Evolutionary conservation across 2,888 invertebrate genomes (phyloP).

Genomic region (Vanessa cardui): DNA sequence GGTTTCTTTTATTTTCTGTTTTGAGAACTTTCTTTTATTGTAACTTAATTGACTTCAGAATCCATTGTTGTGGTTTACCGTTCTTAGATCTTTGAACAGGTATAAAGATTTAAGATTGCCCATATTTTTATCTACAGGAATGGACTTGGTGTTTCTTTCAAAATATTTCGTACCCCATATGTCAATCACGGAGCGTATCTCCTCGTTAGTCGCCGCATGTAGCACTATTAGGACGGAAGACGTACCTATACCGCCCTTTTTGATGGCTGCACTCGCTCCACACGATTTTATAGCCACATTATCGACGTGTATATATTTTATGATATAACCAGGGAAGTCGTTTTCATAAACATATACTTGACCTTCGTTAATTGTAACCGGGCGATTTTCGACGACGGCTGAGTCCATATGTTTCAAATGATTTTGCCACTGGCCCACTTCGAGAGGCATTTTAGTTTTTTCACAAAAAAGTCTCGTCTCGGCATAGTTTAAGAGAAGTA

Average conservation of each 20-base stretch:
- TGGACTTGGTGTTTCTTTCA: constrained; percentile 19
- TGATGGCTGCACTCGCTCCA: constrained; percentile 62
- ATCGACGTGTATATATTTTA: constrained; percentile 68
- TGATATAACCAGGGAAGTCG: constrained; percentile 60
- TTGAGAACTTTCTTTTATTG: background rate
- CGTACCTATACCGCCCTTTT: constrained; percentile 59
- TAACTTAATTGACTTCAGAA: constrained; percentile 5
- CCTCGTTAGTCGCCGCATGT: constrained; percentile 60
- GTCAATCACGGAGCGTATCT: constrained; percentile 69
- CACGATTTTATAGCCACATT: constrained; percentile 67
- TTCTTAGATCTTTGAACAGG: constrained; percentile 52
- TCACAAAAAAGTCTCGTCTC: constrained; percentile 57
- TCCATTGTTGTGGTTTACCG: constrained; percentile 60
- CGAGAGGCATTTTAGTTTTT: constrained; percentile 59
- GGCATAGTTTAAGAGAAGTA: constrained; percentile 36
- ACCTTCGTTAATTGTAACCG: constrained; percentile 62
- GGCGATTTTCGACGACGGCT: constrained; percentile 63
- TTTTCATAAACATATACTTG: constrained; percentile 73
- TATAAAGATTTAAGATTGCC: constrained; percentile 54
- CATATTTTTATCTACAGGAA: constrained; percentile 30
- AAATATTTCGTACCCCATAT: constrained; percentile 62
- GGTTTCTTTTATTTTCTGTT: background rate
- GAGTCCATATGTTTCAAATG: constrained; percentile 62
- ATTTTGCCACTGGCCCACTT: constrained; percentile 61
- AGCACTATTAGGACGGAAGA: constrained; percentile 64